phyloP scores from a whole-genome alignment of 2,888 invertebrate species.

The Erebia epiphron region DNA sequence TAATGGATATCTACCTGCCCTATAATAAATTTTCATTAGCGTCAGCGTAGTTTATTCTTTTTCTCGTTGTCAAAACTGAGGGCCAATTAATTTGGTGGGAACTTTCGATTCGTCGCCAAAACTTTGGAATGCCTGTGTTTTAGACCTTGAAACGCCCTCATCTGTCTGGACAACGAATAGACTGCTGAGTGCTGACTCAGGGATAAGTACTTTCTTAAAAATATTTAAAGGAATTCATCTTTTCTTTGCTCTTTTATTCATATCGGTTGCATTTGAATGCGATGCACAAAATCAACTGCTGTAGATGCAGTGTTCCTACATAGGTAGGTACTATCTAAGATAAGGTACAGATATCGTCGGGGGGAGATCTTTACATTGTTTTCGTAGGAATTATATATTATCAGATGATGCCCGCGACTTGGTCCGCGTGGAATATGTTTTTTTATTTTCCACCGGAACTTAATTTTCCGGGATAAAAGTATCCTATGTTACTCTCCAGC shows the following conservation, averaged over 20 bases:
- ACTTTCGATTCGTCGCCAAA: slow-evolving; percentile 60
- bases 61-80: slow-evolving; percentile 54
- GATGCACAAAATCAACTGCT: too few species aligned
- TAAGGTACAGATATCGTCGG: too few species aligned
- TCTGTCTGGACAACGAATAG: slow-evolving; percentile 27
- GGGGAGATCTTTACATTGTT: too few species aligned
- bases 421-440: too few species aligned
- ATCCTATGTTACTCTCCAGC: too few species aligned
- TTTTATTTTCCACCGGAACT: too few species aligned
- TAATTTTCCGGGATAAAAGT: too few species aligned
- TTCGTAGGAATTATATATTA: too few species aligned
- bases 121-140: slow-evolving; percentile 49
- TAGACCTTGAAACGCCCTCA: slow-evolving; percentile 45
- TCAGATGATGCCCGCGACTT: too few species aligned
- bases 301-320: neutral
- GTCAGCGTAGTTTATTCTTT: slow-evolving; percentile 51
- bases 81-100: slow-evolving; percentile 58
- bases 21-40: slow-evolving; percentile 58
- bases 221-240: neutral
- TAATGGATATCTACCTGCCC: slow-evolving; percentile 34
- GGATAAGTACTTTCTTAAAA: slow-evolving; percentile 9
- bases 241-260: neutral
- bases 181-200: slow-evolving; percentile 9
- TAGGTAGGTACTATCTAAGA: too few species aligned
- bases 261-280: neutral